Conservation (phyloP, 2,888 invertebrate genomes). For the Sthenelais limicola region DNA sequence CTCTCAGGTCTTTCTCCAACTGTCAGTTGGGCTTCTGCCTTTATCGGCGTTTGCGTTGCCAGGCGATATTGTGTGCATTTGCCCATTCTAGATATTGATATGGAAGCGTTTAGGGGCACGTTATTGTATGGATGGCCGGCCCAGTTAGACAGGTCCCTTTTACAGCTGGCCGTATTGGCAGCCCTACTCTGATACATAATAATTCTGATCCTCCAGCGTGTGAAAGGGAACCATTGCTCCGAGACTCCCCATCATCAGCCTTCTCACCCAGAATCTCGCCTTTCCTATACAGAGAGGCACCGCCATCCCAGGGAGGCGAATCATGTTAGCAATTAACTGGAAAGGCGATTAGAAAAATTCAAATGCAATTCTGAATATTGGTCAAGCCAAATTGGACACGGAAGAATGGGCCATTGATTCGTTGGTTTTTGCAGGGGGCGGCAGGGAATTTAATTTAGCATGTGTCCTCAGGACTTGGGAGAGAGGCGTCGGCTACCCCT, state of each 20-base stretch:
- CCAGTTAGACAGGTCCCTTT: conserved; percentile 5
- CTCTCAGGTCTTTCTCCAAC: neutral
- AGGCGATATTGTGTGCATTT: conserved; percentile 34
- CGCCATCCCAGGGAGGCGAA: too few species aligned
- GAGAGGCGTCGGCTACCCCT: neutral
- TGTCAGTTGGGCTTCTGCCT: neutral
- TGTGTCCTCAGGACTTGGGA: neutral
- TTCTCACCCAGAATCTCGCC: too few species aligned
- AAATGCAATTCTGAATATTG: conserved; percentile 24
- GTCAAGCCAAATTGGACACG: neutral
- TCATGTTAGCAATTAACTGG: conserved; percentile 12
- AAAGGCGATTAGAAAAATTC: conserved; percentile 29
- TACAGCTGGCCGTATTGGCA: neutral
- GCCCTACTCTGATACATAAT: neutral
- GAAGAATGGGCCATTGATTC: conserved; percentile 6
- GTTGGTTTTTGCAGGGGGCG: neutral
- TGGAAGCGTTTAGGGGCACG: conserved; percentile 27
- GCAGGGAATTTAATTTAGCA: conserved; percentile 32
- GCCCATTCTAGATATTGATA: conserved; percentile 37
- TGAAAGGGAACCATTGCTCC: too few species aligned
- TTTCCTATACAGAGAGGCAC: too few species aligned
- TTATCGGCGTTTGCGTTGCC: neutral
- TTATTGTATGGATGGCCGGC: conserved; percentile 23
- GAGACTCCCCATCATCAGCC: too few species aligned
- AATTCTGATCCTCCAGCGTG: too few species aligned